Percentiles rank a stretch among this genome's conserved stretches.
Evolutionary conservation across 2,888 invertebrate species (phyloP).

Genomic region (Microctonus hyperodae): DNA sequence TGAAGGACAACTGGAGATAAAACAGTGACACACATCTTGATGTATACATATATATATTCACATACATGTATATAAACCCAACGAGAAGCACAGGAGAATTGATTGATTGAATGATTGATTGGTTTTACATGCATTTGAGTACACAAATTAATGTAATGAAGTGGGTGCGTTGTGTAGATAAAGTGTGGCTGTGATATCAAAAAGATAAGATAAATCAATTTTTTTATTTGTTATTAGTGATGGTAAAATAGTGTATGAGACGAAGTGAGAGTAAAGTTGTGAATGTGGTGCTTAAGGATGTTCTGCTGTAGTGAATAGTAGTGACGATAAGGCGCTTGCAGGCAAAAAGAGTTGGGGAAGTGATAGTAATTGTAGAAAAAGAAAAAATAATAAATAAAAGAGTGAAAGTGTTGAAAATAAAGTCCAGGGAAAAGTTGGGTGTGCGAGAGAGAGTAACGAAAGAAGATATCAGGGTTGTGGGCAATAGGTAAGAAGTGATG

Average conservation of each 20-base stretch:
- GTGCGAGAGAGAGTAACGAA: conserved; percentile 30
- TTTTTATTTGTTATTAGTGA: not conserved
- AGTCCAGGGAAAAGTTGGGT: conserved; percentile 31
- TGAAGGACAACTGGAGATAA: conserved; percentile 16
- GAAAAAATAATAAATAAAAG: not conserved
- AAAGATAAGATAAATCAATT: not conserved
- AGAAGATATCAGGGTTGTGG: conserved; percentile 33
- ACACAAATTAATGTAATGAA: conserved; percentile 16
- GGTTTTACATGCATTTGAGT: not conserved
- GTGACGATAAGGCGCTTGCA: conserved; percentile 10
- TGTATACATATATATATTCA: too few species aligned
- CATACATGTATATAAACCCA: not conserved
- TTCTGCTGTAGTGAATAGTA: conserved; percentile 4
- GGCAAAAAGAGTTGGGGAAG: not conserved
- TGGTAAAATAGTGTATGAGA: not conserved
- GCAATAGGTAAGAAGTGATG: conserved; percentile 54
- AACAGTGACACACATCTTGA: not conserved
- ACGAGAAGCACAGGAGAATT: conserved; percentile 10
- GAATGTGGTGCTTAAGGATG: conserved; percentile 1
- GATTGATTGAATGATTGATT: too few species aligned
- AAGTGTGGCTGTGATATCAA: conserved; percentile 26
- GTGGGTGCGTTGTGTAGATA: conserved; percentile 14
- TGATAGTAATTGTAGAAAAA: not conserved
- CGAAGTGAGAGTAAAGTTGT: not conserved
- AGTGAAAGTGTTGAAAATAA: too few species aligned